Base-by-base conservation (phyloP, 1,140 invertebrate genomes). In the Lepidurus arcticus region DNA sequence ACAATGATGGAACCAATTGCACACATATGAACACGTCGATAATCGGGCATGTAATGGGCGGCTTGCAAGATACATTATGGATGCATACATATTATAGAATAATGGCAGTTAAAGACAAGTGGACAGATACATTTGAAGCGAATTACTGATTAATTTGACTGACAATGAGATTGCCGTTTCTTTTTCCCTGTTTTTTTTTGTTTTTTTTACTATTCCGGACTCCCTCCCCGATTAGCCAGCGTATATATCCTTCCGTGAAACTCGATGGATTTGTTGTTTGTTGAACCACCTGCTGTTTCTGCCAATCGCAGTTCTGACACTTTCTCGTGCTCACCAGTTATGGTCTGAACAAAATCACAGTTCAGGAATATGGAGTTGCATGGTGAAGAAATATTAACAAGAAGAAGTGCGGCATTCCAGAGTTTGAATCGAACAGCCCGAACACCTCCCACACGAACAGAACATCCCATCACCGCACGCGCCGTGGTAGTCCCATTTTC, bases 401-500 rank as follows among this genome's bases (percentile, higher is more conserved):
- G 34, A 75, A 11, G 79, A 73, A n/a, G 45, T 76, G 75, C 83
- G 85, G 79, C 87, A 88, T 26, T 84, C 83, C 3, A 86, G 80
- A 7, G 83, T 84, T n/a, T 83, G 81, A 0, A 83, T 78, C 76
- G 86, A 87, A 82, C 88, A 89, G 7, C 88, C 88, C 34, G 83
- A 82, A 81, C 87, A 88, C 77, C 81, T 83, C 45, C 86, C 84
- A 80, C 88, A 85, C 74, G 82, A 81, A 80, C 88, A 89, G 79
- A 83, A 84, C 83, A 88, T 82, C 42, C 88, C 88, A 5, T 87
- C 87, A 65, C 86, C 88, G 80, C 88, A 89, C 1, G 42, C 75
- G 16, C 78, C 78, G n/a, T 74, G 78, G 42, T 34, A 44, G 21
- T 78, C 75, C 78, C 78, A 78, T 78, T 78, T 78, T 5, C 78